A percentile compares a stretch with the other conserved stretches of the same genome.
Evolutionary conservation across 2,888 invertebrate genomes (phyloP).

Genomic region (Protophormia terraenovae): DNA sequence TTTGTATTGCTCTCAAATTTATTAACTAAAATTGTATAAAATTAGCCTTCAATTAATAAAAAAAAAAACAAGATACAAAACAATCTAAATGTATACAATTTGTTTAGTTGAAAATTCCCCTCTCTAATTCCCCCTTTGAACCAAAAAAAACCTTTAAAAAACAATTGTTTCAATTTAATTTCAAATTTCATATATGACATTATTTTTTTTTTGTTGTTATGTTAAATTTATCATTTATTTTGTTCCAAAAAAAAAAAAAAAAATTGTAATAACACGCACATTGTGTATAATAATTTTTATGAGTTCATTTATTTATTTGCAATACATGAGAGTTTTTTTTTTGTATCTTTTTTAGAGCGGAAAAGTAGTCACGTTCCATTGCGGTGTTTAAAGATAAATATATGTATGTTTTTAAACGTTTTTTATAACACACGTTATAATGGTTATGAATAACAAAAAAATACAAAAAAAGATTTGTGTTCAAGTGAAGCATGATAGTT

Average conservation of each 20-base stretch:
- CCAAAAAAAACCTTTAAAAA: background rate
- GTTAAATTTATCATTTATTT: slow-evolving; percentile 39
- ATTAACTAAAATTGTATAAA: slow-evolving; percentile 16
- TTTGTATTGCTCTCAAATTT: slow-evolving; percentile 10
- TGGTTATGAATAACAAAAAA: slow-evolving; percentile 5
- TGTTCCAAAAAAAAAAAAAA: slow-evolving; percentile 15
- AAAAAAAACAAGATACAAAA: too few relatives aligned
- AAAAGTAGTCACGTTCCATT: slow-evolving; percentile 63
- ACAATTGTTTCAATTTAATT: slow-evolving; percentile 33
- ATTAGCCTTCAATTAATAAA: slow-evolving; percentile 27
- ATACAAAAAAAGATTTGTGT: background rate
- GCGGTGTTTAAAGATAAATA: slow-evolving; percentile 43
- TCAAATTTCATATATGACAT: slow-evolving; percentile 6
- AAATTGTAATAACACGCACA: slow-evolving; percentile 46
- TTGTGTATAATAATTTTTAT: slow-evolving; percentile 56
- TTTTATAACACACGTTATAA: slow-evolving; percentile 18
- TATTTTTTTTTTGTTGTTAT: slow-evolving; percentile 26
- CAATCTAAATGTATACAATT: slow-evolving; percentile 14
- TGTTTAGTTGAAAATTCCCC: background rate
- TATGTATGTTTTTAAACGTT: slow-evolving; percentile 19
- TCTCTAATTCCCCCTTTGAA: too few relatives aligned
- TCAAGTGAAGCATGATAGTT: too few relatives aligned
- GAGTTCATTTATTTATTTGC: slow-evolving; percentile 34
- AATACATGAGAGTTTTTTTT: background rate
- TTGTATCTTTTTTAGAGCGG: slow-evolving; percentile 54